Percentiles rank a stretch among this genome's conserved stretches.
Conservation (phyloP, 2,888 invertebrate genomes). For the Willowsia nigromaculata region DNA sequence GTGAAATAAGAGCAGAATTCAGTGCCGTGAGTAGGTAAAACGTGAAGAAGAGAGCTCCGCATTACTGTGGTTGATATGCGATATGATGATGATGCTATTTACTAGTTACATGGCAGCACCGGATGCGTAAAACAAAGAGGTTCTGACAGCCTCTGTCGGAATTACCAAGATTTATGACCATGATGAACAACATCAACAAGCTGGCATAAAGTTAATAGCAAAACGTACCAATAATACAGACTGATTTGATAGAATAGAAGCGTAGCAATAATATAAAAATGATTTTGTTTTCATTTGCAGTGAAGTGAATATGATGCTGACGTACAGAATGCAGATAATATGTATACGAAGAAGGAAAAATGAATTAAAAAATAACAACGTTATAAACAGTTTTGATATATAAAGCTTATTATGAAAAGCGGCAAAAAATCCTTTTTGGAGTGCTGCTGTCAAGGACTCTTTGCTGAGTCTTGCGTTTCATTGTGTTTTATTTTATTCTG, state of each 20-base stretch:
- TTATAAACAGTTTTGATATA: too few species aligned
- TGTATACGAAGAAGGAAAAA: not conserved
- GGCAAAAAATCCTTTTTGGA: constrained; percentile 13
- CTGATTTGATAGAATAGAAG: constrained; percentile 8
- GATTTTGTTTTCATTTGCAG: not conserved
- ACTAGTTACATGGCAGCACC: constrained; percentile 65
- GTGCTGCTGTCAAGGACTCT: not conserved
- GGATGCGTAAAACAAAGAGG: constrained; percentile 75
- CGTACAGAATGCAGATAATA: not conserved
- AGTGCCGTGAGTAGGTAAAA: not conserved
- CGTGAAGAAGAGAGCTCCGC: not conserved
- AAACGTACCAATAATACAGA: constrained; percentile 32
- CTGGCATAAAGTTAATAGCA: constrained; percentile 42
- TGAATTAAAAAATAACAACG: too few species aligned
- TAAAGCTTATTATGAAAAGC: not conserved
- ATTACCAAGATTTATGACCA: constrained; percentile 70
- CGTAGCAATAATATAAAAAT: constrained; percentile 19
- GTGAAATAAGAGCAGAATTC: constrained; percentile 10
- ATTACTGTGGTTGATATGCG: not conserved
- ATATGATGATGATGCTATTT: constrained; percentile 41
- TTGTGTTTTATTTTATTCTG: not conserved
- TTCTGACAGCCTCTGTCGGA: constrained; percentile 73
- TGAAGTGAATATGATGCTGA: not conserved
- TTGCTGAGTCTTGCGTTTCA: not conserved
- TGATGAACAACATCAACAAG: constrained; percentile 61